These are phyloP conservation scores for Procapra przewalskii DNA, from an alignment of 2,113 vertebrate species.

Conservation along the genomic window DNA sequence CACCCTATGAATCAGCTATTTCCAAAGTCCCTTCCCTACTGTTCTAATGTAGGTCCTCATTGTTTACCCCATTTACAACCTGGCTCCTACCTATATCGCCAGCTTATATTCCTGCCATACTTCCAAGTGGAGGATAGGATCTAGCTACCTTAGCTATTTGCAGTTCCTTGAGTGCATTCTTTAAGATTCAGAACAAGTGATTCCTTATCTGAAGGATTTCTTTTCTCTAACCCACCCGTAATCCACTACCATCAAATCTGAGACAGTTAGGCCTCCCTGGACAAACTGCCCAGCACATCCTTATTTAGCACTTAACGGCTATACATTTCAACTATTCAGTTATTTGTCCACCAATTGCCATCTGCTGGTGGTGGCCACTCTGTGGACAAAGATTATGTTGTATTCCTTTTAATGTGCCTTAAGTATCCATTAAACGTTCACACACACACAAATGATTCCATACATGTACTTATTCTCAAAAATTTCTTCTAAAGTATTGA, in stretches of 20 bases:
- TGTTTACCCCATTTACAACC: not conserved
- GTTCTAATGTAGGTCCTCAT: not conserved
- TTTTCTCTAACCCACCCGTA: not conserved
- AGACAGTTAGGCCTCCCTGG: not conserved
- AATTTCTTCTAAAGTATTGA: not conserved
- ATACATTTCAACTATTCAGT: not conserved
- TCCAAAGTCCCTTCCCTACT: not conserved
- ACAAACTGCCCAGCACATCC: not conserved
- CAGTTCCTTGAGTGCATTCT: not conserved
- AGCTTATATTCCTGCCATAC: not conserved
- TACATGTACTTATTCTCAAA: not conserved
- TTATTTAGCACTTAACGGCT: not conserved
- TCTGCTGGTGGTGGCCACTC: not conserved
- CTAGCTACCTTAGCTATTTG: not conserved
- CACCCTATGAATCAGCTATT: not conserved
- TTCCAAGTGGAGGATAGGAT: not conserved
- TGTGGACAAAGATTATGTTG: not conserved
- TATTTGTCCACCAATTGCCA: not conserved
- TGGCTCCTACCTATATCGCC: not conserved
- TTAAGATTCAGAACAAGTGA: not conserved
- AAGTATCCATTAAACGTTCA: not conserved
- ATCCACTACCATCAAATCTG: not conserved
- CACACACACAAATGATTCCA: not conserved
- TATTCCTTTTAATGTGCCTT: not conserved
- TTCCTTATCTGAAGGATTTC: not conserved